A percentile compares a stretch with the other conserved stretches of the same genome.
phyloP scores from a whole-genome alignment of 2,797 vertebrate genomes.

The Graptemys geographica region DNA sequence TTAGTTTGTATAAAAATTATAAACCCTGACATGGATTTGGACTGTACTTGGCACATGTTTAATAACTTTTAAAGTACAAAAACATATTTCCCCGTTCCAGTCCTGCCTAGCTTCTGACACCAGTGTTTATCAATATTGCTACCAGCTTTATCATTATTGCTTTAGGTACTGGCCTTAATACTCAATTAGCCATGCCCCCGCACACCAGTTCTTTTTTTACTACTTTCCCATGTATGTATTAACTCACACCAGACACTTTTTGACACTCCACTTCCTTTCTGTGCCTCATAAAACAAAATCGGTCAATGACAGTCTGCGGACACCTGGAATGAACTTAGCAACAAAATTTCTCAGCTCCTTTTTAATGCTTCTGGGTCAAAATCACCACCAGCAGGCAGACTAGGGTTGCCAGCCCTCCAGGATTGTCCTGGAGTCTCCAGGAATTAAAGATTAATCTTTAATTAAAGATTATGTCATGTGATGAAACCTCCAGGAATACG shows the following conservation, averaged over 20 bases:
- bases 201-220: not conserved
- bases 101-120: not conserved
- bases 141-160: not conserved
- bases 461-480: not conserved
- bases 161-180: not conserved
- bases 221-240: not conserved
- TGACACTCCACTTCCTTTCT: not conserved
- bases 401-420: not conserved
- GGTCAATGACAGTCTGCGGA: constrained; percentile 52
- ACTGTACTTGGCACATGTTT: not conserved
- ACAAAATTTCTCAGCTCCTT: constrained; percentile 53
- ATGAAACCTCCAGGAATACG: not conserved
- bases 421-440: not conserved
- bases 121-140: not conserved
- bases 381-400: constrained; percentile 46
- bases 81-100: not conserved
- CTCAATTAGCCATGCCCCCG: not conserved
- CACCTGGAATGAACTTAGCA: constrained; percentile 62
- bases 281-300: constrained; percentile 63
- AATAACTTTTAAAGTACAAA: not conserved
- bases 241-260: constrained; percentile 24
- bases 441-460: not conserved
- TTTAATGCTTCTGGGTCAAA: constrained; percentile 59
- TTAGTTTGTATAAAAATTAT: constrained; percentile 1
- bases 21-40: not conserved